These are phyloP conservation scores for Danio albolineatus DNA, from an alignment of 2,797 vertebrate species.

Conservation along the genomic window DNA sequence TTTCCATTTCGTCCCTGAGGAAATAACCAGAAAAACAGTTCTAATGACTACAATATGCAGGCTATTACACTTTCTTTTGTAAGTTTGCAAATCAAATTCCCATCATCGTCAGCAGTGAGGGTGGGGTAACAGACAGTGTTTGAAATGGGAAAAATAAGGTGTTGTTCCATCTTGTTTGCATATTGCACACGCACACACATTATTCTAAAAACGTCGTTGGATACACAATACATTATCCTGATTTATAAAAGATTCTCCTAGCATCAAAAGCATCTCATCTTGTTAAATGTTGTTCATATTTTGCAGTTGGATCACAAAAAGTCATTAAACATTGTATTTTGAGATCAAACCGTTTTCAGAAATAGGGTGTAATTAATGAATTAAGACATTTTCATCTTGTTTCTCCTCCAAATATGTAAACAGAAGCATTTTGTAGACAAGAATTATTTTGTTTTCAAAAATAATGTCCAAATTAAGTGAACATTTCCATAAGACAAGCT, in stretches of 20 bases:
- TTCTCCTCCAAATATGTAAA: no score
- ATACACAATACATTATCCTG: not conserved
- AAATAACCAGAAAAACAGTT: conserved; percentile 44
- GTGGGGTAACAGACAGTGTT: not conserved
- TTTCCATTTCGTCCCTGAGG: conserved; percentile 28
- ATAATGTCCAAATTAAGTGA: no score
- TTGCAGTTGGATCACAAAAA: not conserved
- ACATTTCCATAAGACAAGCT: no score
- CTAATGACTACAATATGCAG: conserved; percentile 33
- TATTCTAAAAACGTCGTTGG: not conserved
- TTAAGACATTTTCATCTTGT: no score
- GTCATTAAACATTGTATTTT: no score
- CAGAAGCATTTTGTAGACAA: no score
- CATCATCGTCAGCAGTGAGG: conserved; percentile 24
- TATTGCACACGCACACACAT: not conserved
- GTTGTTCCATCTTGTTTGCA: conserved; percentile 2
- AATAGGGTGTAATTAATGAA: no score
- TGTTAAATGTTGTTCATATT: not conserved
- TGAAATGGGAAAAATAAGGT: not conserved
- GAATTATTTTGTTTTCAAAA: no score
- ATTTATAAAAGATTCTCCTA: not conserved
- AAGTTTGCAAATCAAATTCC: conserved; percentile 40
- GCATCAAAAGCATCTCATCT: no score
- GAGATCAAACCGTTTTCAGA: no score
- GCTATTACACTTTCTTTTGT: conserved; percentile 36